Base-by-base conservation (phyloP, 2,113 vertebrate genomes). In the Oncorhynchus nerka region DNA sequence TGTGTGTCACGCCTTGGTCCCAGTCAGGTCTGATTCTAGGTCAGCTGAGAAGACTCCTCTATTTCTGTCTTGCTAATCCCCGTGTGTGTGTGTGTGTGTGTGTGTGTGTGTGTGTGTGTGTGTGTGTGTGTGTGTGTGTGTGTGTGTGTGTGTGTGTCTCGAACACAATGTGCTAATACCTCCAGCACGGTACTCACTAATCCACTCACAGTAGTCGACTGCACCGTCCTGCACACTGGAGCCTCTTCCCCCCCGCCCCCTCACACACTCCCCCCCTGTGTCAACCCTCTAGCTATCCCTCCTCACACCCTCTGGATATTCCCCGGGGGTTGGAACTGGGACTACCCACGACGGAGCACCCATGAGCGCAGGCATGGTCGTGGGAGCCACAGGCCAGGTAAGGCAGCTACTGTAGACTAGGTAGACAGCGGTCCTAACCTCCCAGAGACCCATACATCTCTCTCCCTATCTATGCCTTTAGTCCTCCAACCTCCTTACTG, bases 31-130 rank as follows among this genome's bases (percentile, higher is more conserved):
- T 86, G 82, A 90, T 91, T 92, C 89, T 90, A 87, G 89, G 89
- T 92, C 92, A 93, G 87, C 81, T 79, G 82, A 90, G 85, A 87
- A 88, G 86, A 79, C 85, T 84, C 76, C 81, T 88, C 92, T 92
- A 91, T 91, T 93, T 92, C 80, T 76, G 88, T 85, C 85, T 77
- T 67, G 64, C 5, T 93, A 93, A 94, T 93, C 93, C 79, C 68
- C 22, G 22, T 62, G 51, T 26, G 57, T 75, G 72, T 81, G 86
- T 79, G 71, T 76, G 19, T 28, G 13, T 24, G n/a, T 70, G 24
- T 62, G 8, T 30, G 48, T 73, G 64, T 83, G 32, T 34, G 32
- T 34, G 32, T 34, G 5, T 34, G 5, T 34, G 6, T 34, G 32
- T 34, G 32, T 34, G 34, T 34, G 34, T 34, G 34, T 34, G 34